Evolutionary conservation across 2,888 invertebrate genomes (phyloP).

Genomic region (Xylophagus ater): DNA sequence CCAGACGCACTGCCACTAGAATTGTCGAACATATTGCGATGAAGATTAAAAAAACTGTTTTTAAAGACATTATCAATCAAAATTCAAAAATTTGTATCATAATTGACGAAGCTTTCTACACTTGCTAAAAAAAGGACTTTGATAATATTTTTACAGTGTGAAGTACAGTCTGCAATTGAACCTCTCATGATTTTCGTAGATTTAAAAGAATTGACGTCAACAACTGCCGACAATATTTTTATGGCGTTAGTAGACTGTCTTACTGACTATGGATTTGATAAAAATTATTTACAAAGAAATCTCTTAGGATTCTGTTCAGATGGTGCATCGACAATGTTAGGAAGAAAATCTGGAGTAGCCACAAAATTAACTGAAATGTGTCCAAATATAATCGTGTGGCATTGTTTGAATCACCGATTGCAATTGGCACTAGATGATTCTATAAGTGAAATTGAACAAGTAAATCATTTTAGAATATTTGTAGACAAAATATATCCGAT

Average conservation of each 20-base stretch:
- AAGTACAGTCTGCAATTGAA: neutral
- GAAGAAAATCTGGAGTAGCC: neutral
- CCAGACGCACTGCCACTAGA: neutral
- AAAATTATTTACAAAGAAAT: neutral
- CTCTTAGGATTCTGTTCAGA: neutral
- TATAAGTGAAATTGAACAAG: neutral
- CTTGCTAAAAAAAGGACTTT: neutral
- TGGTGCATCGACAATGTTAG: neutral
- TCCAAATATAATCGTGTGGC: neutral
- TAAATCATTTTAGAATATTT: neutral
- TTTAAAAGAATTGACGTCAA: neutral
- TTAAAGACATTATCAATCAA: neutral
- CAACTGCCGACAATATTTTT: neutral
- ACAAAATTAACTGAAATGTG: neutral
- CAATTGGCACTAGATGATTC: too few species aligned
- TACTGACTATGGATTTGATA: neutral
- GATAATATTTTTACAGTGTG: neutral
- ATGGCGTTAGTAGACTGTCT: neutral
- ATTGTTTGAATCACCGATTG: neutral
- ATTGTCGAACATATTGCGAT: neutral
- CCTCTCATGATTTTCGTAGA: neutral
- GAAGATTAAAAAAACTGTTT: neutral
- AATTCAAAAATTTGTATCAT: neutral
- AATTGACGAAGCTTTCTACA: constrained; percentile 2
- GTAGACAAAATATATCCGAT: neutral